phyloP scores from a whole-genome alignment of 1,140 invertebrate species.

The Parasteatoda tepidariorum region DNA sequence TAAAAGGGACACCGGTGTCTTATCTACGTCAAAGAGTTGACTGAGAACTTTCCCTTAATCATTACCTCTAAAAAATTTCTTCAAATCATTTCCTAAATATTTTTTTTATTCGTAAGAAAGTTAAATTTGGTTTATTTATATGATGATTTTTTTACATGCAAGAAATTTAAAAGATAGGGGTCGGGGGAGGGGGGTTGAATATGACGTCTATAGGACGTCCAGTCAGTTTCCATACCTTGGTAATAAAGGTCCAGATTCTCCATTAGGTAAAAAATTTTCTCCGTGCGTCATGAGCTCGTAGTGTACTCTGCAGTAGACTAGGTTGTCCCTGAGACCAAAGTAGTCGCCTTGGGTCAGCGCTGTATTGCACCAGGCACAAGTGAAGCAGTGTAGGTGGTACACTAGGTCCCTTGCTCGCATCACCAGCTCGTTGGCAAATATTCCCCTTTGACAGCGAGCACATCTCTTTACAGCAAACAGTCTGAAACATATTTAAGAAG shows the following conservation, averaged over 20 bases:
- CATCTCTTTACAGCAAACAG: slow-evolving; percentile 77
- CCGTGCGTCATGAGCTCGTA: slow-evolving; percentile 66
- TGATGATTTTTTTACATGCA: too few relatives aligned
- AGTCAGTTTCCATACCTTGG: too few relatives aligned
- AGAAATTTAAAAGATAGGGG: too few relatives aligned
- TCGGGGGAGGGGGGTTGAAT: too few relatives aligned
- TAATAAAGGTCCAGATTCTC: background rate
- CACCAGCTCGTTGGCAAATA: slow-evolving; percentile 90
- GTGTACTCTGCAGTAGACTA: slow-evolving; percentile 71
- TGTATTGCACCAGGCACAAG: slow-evolving; percentile 83
- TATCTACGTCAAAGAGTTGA: too few relatives aligned
- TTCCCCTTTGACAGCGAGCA: slow-evolving; percentile 82
- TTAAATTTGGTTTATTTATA: too few relatives aligned
- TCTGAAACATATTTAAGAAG: slow-evolving; percentile 66
- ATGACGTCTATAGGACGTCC: too few relatives aligned
- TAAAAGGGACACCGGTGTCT: too few relatives aligned
- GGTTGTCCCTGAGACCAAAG: slow-evolving; percentile 76
- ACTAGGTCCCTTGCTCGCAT: slow-evolving; percentile 88
- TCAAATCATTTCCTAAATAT: too few relatives aligned
- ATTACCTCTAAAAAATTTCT: too few relatives aligned
- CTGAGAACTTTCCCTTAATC: too few relatives aligned
- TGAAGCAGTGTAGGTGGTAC: slow-evolving; percentile 92
- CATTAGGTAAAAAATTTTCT: slow-evolving; percentile 22
- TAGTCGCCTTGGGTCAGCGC: slow-evolving; percentile 80
- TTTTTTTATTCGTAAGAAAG: too few relatives aligned